These are phyloP conservation scores for Notiomystis cincta DNA, from an alignment of 2,113 vertebrate genomes.

Conservation along the genomic window DNA sequence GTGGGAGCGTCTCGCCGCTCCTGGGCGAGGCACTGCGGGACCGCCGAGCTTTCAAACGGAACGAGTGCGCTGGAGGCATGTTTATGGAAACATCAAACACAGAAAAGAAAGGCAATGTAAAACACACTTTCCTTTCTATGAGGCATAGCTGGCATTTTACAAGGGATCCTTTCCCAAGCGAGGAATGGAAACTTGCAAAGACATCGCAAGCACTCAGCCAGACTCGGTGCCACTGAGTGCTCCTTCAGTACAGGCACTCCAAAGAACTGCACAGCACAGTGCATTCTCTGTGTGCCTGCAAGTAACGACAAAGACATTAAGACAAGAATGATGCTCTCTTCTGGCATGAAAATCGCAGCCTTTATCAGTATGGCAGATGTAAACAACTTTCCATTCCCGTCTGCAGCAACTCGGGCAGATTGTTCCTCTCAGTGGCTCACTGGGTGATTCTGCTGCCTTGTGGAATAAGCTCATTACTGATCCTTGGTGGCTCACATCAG, in stretches of 20 bases:
- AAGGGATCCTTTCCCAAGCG: conserved; percentile 14
- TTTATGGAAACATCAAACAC: conserved; percentile 52
- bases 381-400: not conserved
- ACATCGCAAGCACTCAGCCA: not conserved
- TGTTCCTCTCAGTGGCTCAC: fast-evolving
- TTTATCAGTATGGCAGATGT: not conserved
- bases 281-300: not conserved
- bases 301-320: not conserved
- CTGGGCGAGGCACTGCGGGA: not conserved
- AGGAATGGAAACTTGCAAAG: conserved; percentile 29
- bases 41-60: conserved; percentile 30
- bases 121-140: conserved; percentile 34
- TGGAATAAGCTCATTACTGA: not conserved
- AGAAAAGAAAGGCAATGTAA: conserved; percentile 33
- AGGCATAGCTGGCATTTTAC: conserved; percentile 12
- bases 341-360: not conserved
- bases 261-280: not conserved
- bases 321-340: not conserved
- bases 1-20: not conserved
- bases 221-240: not conserved
- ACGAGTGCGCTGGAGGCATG: conserved; percentile 1
- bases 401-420: not conserved
- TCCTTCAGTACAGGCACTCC: not conserved
- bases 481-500: not conserved
- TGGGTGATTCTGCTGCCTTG: not conserved